A percentile compares a stretch with the other conserved stretches of the same genome.
phyloP scores from a whole-genome alignment of 2,888 invertebrate genomes.

The Rhyacophila evoluta region DNA sequence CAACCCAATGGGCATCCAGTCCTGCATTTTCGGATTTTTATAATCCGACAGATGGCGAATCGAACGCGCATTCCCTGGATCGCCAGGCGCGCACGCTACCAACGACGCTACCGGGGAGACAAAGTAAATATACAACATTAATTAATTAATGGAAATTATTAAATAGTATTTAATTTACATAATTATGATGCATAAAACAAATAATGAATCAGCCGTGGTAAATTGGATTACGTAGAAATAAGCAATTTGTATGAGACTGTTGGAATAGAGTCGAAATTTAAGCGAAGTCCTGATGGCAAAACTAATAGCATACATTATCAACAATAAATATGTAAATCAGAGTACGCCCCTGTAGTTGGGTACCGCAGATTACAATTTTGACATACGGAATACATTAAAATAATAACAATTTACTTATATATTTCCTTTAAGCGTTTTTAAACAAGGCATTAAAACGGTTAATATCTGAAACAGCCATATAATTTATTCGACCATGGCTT shows the following conservation, averaged over 20 bases:
- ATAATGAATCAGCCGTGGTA: background rate
- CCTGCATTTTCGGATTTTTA: too few relatives aligned
- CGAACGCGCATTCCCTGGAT: too few relatives aligned
- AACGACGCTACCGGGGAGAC: too few relatives aligned
- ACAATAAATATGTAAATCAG: slow-evolving; percentile 42
- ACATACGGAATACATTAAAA: slow-evolving; percentile 8
- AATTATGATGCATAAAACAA: background rate
- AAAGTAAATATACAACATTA: too few relatives aligned
- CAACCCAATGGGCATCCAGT: too few relatives aligned
- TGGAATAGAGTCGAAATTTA: slow-evolving; percentile 32
- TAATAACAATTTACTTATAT: background rate
- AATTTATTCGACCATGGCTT: background rate
- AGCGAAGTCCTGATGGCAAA: slow-evolving; percentile 26
- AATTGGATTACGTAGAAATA: slow-evolving; percentile 1
- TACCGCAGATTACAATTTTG: background rate
- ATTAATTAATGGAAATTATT: too few relatives aligned
- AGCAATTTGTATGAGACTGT: slow-evolving; percentile 35
- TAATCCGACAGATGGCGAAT: too few relatives aligned
- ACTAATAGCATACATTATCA: slow-evolving; percentile 38
- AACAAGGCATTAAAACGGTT: background rate
- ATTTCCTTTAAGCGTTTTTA: background rate
- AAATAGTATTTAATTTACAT: too few relatives aligned
- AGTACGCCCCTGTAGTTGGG: background rate
- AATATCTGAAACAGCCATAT: background rate
- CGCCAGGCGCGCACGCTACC: too few relatives aligned